These are phyloP conservation scores for Ypsolopha scabrella DNA, from an alignment of 2,888 invertebrate genomes.

Conservation along the genomic window DNA sequence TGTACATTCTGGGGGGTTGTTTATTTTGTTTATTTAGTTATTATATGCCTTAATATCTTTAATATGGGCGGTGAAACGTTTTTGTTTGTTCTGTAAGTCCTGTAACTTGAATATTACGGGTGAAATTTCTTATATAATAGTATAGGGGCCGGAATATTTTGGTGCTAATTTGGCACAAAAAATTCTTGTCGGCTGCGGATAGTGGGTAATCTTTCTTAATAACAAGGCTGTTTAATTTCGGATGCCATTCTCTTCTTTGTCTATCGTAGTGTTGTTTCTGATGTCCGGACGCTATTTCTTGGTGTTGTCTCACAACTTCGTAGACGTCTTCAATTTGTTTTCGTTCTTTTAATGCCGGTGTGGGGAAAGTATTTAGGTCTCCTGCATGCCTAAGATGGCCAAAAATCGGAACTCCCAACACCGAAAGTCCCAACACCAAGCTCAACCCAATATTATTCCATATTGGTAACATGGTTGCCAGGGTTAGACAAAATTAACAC, in stretches of 20 bases:
- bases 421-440: no score
- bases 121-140: background rate
- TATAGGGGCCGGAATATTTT: background rate
- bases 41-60: background rate
- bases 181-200: background rate
- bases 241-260: background rate
- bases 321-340: background rate
- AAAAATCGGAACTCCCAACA: no score
- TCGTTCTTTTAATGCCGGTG: background rate
- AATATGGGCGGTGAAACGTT: background rate
- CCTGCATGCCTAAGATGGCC: no score
- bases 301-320: background rate
- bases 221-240: background rate
- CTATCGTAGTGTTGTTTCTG: background rate
- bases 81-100: background rate
- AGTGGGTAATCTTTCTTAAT: background rate
- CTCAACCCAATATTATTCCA: no score
- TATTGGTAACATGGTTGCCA: no score
- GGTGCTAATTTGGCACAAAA: background rate
- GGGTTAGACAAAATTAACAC: no score
- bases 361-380: background rate
- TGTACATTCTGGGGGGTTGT: no score
- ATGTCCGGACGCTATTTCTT: background rate
- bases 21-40: background rate
- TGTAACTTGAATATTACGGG: background rate